phyloP scores from a whole-genome alignment of 2,797 vertebrate species.

The Carapus acus region DNA sequence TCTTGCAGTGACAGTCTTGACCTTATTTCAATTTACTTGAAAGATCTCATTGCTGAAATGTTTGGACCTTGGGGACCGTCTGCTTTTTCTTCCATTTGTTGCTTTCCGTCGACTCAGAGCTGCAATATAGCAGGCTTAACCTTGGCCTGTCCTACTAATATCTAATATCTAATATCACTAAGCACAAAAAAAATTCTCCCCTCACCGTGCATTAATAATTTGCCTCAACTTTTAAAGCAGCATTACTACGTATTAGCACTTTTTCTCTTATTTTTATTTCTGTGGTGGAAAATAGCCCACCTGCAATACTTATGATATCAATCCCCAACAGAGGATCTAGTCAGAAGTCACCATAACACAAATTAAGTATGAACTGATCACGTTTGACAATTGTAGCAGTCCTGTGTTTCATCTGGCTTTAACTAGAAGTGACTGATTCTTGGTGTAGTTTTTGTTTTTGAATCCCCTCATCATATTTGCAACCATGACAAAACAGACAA shows the following conservation, averaged over 20 bases:
- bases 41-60: neutral
- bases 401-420: neutral
- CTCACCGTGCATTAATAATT: constrained; percentile 30
- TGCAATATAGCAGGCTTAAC: constrained; percentile 10
- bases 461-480: constrained; percentile 1
- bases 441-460: neutral
- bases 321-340: constrained; percentile 7
- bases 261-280: constrained; percentile 16
- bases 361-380: neutral
- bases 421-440: neutral
- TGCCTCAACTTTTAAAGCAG: neutral
- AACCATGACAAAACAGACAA: constrained; percentile 8
- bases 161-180: constrained; percentile 15
- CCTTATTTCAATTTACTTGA: neutral
- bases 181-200: constrained; percentile 7
- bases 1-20: neutral
- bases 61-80: neutral
- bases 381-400: constrained; percentile 1
- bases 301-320: constrained; percentile 3
- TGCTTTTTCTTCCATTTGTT: neutral
- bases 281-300: constrained; percentile 9
- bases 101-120: neutral
- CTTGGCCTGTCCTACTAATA: constrained; percentile 12
- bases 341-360: constrained; percentile 18
- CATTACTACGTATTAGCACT: constrained; percentile 3